A percentile compares a stretch with the other conserved stretches of the same genome.
Conservation (phyloP, 2,888 invertebrate species). For the Amphipyra berbera region DNA sequence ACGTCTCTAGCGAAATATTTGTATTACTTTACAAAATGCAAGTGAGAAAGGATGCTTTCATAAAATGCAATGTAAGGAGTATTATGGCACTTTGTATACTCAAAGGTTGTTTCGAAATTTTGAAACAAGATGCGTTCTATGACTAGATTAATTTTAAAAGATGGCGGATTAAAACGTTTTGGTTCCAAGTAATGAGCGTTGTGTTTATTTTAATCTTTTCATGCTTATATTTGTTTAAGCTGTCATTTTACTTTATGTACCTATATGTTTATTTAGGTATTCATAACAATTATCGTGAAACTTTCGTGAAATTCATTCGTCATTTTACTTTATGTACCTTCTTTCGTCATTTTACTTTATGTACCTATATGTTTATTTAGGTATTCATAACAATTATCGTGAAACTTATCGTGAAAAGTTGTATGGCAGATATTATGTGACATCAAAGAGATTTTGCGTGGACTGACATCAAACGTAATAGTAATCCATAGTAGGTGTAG, state of each 20-base stretch:
- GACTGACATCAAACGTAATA: too few relatives aligned
- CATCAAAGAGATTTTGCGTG: too few relatives aligned
- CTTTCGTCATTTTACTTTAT: not conserved
- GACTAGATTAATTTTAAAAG: slow-evolving; percentile 7
- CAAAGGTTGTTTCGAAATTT: slow-evolving; percentile 25
- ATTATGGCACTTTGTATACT: slow-evolving; percentile 29
- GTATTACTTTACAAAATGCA: slow-evolving; percentile 58
- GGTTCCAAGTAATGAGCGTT: not conserved
- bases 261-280: not conserved
- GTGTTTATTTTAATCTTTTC: not conserved
- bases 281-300: too few relatives aligned
- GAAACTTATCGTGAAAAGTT: too few relatives aligned
- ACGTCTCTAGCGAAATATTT: slow-evolving; percentile 62
- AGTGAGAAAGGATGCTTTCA: slow-evolving; percentile 37
- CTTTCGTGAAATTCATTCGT: too few relatives aligned
- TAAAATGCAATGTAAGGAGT: slow-evolving; percentile 52
- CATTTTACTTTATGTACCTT: too few relatives aligned
- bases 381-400: too few relatives aligned
- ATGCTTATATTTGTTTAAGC: not conserved
- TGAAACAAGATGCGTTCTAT: slow-evolving; percentile 20
- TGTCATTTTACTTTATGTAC: not conserved
- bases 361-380: not conserved
- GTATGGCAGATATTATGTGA: too few relatives aligned
- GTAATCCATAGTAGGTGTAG: too few relatives aligned
- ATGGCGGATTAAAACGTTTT: not conserved